These are phyloP conservation scores for Heliconius himera DNA, from an alignment of 1,140 invertebrate species.

Conservation along the genomic window DNA sequence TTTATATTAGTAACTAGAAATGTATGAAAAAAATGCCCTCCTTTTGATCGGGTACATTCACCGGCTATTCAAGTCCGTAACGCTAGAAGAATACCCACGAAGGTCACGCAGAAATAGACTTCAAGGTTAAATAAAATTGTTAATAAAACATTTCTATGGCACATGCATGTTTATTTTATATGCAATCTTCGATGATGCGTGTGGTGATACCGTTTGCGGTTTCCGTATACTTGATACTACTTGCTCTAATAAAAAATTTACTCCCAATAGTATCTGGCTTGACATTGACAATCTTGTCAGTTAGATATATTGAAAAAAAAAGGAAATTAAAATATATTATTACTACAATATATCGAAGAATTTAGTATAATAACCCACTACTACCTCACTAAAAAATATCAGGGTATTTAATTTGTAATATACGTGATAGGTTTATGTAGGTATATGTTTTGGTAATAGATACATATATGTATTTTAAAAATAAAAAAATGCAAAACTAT, in stretches of 20 bases:
- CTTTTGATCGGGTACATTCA: background rate
- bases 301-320: too few species aligned
- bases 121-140: constrained; percentile 27
- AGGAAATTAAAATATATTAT: too few species aligned
- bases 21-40: background rate
- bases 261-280: background rate
- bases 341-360: too few species aligned
- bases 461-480: too few species aligned
- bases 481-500: too few species aligned
- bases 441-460: too few species aligned
- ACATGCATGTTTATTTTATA: constrained; percentile 13
- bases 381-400: too few species aligned
- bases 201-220: constrained; percentile 21
- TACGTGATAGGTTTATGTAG: too few species aligned
- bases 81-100: background rate
- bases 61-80: background rate
- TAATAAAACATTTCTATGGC: constrained; percentile 6
- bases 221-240: constrained; percentile 26
- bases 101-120: constrained; percentile 22
- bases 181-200: constrained; percentile 18
- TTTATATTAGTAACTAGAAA: too few species aligned
- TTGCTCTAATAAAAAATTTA: background rate
- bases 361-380: too few species aligned
- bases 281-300: background rate
- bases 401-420: too few species aligned